phyloP scores from a whole-genome alignment of 2,888 invertebrate species.

The Caenorhabditis becei region DNA sequence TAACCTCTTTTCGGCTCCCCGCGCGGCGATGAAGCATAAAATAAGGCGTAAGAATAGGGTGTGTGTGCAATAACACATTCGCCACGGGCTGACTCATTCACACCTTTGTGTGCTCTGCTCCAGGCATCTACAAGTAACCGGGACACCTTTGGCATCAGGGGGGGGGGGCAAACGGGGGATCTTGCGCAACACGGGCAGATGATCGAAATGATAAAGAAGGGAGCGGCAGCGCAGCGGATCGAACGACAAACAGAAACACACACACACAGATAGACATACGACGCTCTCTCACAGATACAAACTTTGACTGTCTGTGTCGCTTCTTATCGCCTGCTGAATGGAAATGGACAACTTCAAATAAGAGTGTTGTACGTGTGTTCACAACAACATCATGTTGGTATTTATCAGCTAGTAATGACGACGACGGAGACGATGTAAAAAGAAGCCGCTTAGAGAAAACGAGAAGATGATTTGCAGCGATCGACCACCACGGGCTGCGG shows the following conservation, averaged over 20 bases:
- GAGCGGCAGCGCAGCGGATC: slow-evolving; percentile 39
- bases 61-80: slow-evolving; percentile 7
- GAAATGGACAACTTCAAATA: slow-evolving; percentile 30
- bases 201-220: slow-evolving; percentile 53
- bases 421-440: neutral
- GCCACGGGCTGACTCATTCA: slow-evolving; percentile 28
- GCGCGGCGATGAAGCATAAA: neutral
- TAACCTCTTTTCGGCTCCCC: slow-evolving; percentile 3
- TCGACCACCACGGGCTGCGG: neutral
- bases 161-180: slow-evolving; percentile 13
- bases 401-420: slow-evolving; percentile 41
- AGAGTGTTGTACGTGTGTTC: slow-evolving; percentile 26
- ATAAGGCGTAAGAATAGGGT: slow-evolving; percentile 15
- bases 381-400: slow-evolving; percentile 20
- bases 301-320: slow-evolving; percentile 38
- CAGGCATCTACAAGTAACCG: slow-evolving; percentile 34
- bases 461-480: slow-evolving; percentile 26
- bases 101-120: slow-evolving; percentile 39
- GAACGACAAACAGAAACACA: slow-evolving; percentile 34
- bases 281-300: slow-evolving; percentile 2
- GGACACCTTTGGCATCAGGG: neutral
- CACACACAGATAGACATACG: slow-evolving; percentile 14
- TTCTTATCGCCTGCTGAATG: slow-evolving; percentile 31
- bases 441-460: slow-evolving; percentile 13
- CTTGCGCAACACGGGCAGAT: slow-evolving; percentile 22